Evolutionary conservation across 2,888 invertebrate species (phyloP).

Genomic region (Hemithea aestivaria): DNA sequence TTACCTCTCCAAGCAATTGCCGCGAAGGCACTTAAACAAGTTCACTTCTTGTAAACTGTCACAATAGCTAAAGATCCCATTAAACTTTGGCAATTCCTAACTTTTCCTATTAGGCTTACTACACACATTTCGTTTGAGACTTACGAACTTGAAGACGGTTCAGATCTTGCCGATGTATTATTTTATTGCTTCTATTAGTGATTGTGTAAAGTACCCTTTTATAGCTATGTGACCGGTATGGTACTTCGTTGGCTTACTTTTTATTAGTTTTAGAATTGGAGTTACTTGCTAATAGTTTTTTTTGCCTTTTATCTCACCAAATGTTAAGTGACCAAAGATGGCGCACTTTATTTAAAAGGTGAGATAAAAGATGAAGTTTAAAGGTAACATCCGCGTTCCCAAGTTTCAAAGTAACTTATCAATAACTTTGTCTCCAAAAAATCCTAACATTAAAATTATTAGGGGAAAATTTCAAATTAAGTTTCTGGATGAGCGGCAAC

Average conservation of each 20-base stretch:
- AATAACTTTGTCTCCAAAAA: constrained; percentile 30
- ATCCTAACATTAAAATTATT: constrained; percentile 25
- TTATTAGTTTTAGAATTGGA: too few relatives aligned
- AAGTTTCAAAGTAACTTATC: constrained; percentile 31
- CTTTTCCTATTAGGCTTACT: constrained; percentile 66
- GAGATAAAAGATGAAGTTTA: not conserved
- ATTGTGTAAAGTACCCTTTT: constrained; percentile 4
- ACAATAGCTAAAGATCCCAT: constrained; percentile 70
- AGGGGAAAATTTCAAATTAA: constrained; percentile 10
- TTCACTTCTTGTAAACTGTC: constrained; percentile 62
- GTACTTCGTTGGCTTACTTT: too few relatives aligned
- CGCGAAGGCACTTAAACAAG: constrained; percentile 52
- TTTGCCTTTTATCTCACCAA: too few relatives aligned
- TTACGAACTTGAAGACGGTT: constrained; percentile 33
- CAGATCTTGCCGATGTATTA: constrained; percentile 23
- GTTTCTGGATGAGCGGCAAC: constrained; percentile 8
- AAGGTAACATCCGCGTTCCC: constrained; percentile 14
- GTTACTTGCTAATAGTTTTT: too few relatives aligned
- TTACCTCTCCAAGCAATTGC: constrained; percentile 41
- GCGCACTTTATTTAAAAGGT: too few relatives aligned
- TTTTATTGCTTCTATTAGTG: constrained; percentile 21
- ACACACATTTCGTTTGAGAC: constrained; percentile 42
- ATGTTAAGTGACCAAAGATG: too few relatives aligned
- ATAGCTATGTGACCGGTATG: too few relatives aligned
- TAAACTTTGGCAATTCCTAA: constrained; percentile 70